Evolutionary conservation across 2,113 vertebrate species (phyloP), one percentile per base, ranked within the genome.

Genomic region (Osmerus eperlanus): DNA sequence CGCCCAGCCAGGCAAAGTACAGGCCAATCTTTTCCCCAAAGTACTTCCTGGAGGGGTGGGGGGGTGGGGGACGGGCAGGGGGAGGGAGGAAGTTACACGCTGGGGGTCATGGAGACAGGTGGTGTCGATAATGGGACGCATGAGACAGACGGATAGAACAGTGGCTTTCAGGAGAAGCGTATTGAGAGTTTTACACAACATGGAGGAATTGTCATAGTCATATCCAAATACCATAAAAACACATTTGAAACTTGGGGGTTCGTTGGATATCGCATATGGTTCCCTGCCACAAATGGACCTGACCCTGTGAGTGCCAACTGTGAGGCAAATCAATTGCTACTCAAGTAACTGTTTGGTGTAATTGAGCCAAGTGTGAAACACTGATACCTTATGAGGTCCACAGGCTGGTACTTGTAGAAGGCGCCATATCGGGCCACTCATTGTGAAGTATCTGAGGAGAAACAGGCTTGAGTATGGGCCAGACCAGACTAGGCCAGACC

Each of bases 21-120:
- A 99, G 90, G 73, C 96, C 97, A 15, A 99, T 98, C 89, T 98
- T 98, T 90, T 99, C 97, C 81, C 97, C 97, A 87, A 98, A 99
- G 91, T 99, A 99, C 77, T 98, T 99, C 81, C 97, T 99, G 88
- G 93, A 1, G 21, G 21, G 77, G 67, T 67, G 73, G 36, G 16
- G 53, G 16, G 15, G 53, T 7, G 16, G 52, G 52, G 52, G n/a
- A n/a, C n/a, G n/a, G n/a, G n/a, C n/a, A 3, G 60, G 36, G 69
- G 41, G 54, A 4, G 21, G 15, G 13, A 53, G 23, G 16, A n/a
- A 51, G 51, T 55, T 60, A 58, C 32, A 51, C 29, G 8, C 23
- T 1, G 16, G 23, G 32, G 18, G 7, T 41, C 60, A 4, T 32
- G 23, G 32, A 61, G 1, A 69, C 53, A 29, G 72, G 14, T 16